Base-by-base conservation (phyloP, 2,888 invertebrate species). In the Caenorhabditis sp. region DNA sequence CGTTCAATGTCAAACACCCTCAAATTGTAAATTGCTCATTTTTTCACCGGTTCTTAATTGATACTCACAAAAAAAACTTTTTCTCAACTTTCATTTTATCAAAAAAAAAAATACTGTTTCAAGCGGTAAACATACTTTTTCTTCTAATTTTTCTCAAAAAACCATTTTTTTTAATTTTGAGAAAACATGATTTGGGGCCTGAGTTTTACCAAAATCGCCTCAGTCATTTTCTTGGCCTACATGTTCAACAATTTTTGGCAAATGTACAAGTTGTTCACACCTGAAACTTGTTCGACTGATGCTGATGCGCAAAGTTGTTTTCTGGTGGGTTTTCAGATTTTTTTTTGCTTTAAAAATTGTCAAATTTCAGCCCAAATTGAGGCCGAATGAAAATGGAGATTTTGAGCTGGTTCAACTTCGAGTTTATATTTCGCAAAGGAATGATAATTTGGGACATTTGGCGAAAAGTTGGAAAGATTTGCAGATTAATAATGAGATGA, bases 201-300 rank as follows among this genome's bases (percentile, higher is more conserved):
- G 43, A 43, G 43, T 43, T 43, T 43, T 17, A 43, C 43, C 43
- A 43, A 43, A 43, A 43, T 43, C 43, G 43, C 43, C 43, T 12
- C 10, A 3, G 43, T 43, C 17, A 3, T 43, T 8, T 90, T 90
- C 77, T 69, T 89, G 26, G 88, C 88, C 12, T 90, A 90, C 79
- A 88, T 90, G 50, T 84, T 81, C 5, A 88, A 90, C 78, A 89
- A 90, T 12, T 84, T 90, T 60, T 90, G 88, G 83, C 88, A 88
- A 12, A 84, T 91, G 37, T 90, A 89, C 66, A 80, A 84, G 19
- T 85, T 91, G 23, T 90, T 89, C 80, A 87, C 88, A 69, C 88
- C 79, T 66, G 76, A 77, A 27, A 10, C 67, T 1, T 83, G 81
- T 62, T 50, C 58, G 14, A 65, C 62, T 10, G n/a, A 59, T 1